Conservation (phyloP, 2,888 invertebrate species). For the Mythimna albipuncta region DNA sequence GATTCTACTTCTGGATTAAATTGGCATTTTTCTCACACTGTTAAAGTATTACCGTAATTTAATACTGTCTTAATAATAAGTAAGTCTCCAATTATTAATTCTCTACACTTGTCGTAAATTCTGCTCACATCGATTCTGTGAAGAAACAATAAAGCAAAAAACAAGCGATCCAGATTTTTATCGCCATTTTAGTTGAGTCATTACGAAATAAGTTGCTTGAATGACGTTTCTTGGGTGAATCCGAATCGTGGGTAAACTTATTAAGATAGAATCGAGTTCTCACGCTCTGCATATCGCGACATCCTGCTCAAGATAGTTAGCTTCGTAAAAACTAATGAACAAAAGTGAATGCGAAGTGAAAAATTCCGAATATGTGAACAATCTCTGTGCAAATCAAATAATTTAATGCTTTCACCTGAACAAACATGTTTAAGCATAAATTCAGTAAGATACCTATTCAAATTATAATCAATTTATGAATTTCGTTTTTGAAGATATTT, state of each 20-base stretch:
- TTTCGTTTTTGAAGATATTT: not conserved
- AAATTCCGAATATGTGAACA: conserved; percentile 36
- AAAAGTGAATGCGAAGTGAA: conserved; percentile 47
- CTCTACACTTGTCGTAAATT: not conserved
- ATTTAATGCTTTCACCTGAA: conserved; percentile 43
- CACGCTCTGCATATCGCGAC: conserved; percentile 66
- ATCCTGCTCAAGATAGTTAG: conserved; percentile 61
- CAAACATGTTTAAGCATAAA: conserved; percentile 22
- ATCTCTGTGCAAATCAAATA: conserved; percentile 27
- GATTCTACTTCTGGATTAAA: not conserved
- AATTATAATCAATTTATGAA: conserved; percentile 20
- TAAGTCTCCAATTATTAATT: not conserved
- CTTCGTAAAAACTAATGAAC: conserved; percentile 57
- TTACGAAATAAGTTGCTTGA: conserved; percentile 58
- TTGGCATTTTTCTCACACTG: not conserved
- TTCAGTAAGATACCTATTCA: conserved; percentile 5
- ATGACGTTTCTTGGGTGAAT: conserved; percentile 62
- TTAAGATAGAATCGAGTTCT: conserved; percentile 66
- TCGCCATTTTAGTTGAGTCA: conserved; percentile 45
- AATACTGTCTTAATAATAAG: not conserved
- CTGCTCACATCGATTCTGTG: conserved; percentile 35
- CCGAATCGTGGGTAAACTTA: conserved; percentile 68
- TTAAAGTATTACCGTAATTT: not conserved
- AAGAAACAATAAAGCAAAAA: conserved; percentile 42
- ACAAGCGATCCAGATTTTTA: conserved; percentile 30